phyloP scores from a whole-genome alignment of 2,888 invertebrate genomes.

The Bugula neritina region DNA sequence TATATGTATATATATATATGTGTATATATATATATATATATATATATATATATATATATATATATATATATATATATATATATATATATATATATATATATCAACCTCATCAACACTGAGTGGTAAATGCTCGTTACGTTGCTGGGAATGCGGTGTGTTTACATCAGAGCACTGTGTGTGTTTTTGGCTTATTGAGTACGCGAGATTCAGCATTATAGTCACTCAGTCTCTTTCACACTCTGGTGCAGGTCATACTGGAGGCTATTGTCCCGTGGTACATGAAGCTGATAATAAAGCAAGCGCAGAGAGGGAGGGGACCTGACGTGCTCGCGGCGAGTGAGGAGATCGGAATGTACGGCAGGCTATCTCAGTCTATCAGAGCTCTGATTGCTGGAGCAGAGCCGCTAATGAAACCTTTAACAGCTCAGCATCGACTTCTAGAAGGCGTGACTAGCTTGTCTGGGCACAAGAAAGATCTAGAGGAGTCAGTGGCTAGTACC shows the following conservation, averaged over 20 bases:
- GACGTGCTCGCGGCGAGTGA: conserved; percentile 62
- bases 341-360: conserved; percentile 85
- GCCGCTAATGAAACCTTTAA: conserved; percentile 76
- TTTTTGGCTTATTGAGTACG: too few species aligned
- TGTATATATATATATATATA: not conserved
- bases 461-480: conserved; percentile 20
- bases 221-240: too few species aligned
- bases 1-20: not conserved
- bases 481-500: conserved; percentile 23
- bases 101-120: too few species aligned
- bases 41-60: not conserved
- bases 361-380: conserved; percentile 85
- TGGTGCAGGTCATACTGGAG: conserved; percentile 87
- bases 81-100: not conserved
- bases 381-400: conserved; percentile 95
- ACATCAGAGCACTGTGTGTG: too few species aligned
- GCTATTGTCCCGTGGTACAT: conserved; percentile 93
- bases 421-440: conserved; percentile 7
- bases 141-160: too few species aligned
- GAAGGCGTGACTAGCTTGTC: conserved; percentile 13
- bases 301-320: not conserved
- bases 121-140: too few species aligned
- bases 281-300: conserved; percentile 68
- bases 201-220: too few species aligned
- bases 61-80: not conserved